Percentiles rank a stretch among this genome's conserved stretches.
Evolutionary conservation across 2,797 vertebrate species (phyloP).

Genomic region (Catamblyrhynchus diadema): DNA sequence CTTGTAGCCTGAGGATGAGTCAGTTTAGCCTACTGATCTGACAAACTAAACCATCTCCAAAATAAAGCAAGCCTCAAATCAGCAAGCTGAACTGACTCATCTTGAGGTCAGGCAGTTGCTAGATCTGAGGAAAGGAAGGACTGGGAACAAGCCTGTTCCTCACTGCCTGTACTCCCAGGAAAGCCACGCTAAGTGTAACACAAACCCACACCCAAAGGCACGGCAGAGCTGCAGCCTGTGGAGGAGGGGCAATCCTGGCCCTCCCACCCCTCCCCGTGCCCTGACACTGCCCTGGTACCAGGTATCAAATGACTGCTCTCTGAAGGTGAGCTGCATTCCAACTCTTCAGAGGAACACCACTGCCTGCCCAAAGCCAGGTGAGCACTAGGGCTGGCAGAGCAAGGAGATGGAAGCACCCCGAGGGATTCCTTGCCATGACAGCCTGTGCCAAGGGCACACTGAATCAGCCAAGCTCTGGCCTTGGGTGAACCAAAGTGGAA

Average conservation of each 20-base stretch:
- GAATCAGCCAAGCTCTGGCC: neutral
- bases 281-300: neutral
- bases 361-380: accelerated
- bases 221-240: accelerated
- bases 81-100: neutral
- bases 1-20: neutral
- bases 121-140: neutral
- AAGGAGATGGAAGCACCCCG: neutral
- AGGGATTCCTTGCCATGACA: neutral
- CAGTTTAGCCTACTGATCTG: neutral
- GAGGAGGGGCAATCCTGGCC: neutral
- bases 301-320: neutral
- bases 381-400: accelerated
- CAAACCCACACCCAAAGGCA: neutral
- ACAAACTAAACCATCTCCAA: neutral
- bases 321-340: neutral
- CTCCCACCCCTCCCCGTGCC: neutral
- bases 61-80: neutral
- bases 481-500: neutral
- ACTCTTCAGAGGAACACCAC: neutral
- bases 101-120: neutral
- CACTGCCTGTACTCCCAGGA: neutral
- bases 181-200: accelerated
- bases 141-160: neutral
- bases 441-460: neutral